These are phyloP conservation scores for Amphipyra tragopoginis DNA, from an alignment of 2,888 invertebrate species.

Conservation along the genomic window DNA sequence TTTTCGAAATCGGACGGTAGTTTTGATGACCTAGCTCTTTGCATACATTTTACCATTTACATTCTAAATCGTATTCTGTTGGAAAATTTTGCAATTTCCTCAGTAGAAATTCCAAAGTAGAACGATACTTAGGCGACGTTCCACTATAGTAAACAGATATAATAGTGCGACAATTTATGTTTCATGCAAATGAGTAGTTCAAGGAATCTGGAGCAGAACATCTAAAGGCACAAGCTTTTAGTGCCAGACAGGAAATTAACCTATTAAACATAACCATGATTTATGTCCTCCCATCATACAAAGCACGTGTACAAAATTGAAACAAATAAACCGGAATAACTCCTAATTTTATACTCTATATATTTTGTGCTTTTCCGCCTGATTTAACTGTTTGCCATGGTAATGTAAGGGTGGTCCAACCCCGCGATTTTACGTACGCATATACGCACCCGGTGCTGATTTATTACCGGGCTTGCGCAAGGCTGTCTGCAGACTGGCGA, in stretches of 20 bases:
- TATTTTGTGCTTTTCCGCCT: slow-evolving; percentile 37
- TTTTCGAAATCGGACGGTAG: no score
- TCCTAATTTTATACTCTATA: slow-evolving; percentile 45
- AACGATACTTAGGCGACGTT: slow-evolving; percentile 2
- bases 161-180: slow-evolving; percentile 19
- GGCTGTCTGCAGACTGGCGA: slow-evolving; percentile 31
- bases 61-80: neutral
- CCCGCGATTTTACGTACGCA: slow-evolving; percentile 39
- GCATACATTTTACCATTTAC: neutral
- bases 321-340: slow-evolving; percentile 40
- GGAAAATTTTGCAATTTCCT: neutral
- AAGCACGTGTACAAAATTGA: slow-evolving; percentile 35
- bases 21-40: neutral
- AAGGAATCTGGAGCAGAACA: slow-evolving; percentile 25
- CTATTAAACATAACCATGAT: slow-evolving; percentile 28
- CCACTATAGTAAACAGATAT: slow-evolving; percentile 11
- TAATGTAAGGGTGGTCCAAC: slow-evolving; percentile 42
- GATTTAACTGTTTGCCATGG: slow-evolving; percentile 55
- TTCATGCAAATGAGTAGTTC: slow-evolving; percentile 27
- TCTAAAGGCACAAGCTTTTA: slow-evolving; percentile 20
- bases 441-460: slow-evolving; percentile 43
- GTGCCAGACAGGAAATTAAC: slow-evolving; percentile 24
- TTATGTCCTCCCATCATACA: slow-evolving; percentile 18
- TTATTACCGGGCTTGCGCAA: slow-evolving; percentile 36
- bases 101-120: neutral